Base-by-base conservation (phyloP, 2,888 invertebrate species). In the Eulithis prunata region DNA sequence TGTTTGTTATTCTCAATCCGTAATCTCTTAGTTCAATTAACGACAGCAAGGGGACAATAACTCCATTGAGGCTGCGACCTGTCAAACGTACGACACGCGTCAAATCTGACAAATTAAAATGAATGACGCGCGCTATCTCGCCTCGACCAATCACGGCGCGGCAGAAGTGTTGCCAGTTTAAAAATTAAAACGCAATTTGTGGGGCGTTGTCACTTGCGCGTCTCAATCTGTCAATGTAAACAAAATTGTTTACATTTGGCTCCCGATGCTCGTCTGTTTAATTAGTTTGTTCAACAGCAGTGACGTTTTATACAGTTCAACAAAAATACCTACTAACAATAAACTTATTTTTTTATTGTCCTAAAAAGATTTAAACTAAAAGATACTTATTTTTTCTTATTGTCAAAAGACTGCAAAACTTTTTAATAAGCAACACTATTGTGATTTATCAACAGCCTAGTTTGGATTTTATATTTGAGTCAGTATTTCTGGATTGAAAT, bases 101-200 rank as follows among this genome's bases (percentile, higher is more conserved):
- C 79, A 79, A 81, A 78, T 79, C 75, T 72, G 84, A 86, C 87
- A 85, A 91, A 92, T 92, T 92, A 91, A 91, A 92, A 91, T 90
- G 91, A 91, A 92, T 92, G 92, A 91, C 90, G 84, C 78, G 86
- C 88, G 84, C 83, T 82, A 85, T 84, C 83, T 80, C 77, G 65
- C 71, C 68, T 49, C 78, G 72, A 79, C 87, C 87, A 88, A 88
- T 88, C 84, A 78, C 81, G 73, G 80, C 69, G 73, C 69, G 72
- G 70, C 11, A 21, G 46, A 36, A 82, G 83, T 86, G 88, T 88
- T 88, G 87, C 86, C 90, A 88, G 88, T 90, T 90, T 90, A 90
- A 91, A 90, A 88, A 90, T 91, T 88, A 89, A 89, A 89, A 89
- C 87, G 77, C 89, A 84, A 88, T 90, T 86, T 85, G 86, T 84